A percentile compares a stretch with the other conserved stretches of the same genome.
Evolutionary conservation across 2,888 invertebrate species (phyloP).

Genomic region (Melanostoma mellinum): DNA sequence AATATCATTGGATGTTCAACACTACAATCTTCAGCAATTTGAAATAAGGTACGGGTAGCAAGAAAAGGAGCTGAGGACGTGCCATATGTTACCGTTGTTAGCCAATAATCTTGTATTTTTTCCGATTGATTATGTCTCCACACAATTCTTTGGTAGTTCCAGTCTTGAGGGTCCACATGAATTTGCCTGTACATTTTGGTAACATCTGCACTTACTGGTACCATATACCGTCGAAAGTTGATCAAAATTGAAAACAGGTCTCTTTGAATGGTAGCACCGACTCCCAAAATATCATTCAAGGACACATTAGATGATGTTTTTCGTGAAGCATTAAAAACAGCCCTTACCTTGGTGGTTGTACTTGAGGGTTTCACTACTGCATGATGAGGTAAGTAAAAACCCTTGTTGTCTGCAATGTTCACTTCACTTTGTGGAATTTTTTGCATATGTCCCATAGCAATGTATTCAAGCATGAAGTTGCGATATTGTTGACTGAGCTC

Average conservation of each 20-base stretch:
- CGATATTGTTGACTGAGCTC: conserved; percentile 11
- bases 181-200: conserved; percentile 17
- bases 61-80: conserved; percentile 30
- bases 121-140: conserved; percentile 4
- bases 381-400: conserved; percentile 38
- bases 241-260: background rate
- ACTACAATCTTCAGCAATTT: conserved; percentile 9
- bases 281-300: conserved; percentile 13
- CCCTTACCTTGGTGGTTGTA: conserved; percentile 8
- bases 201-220: background rate
- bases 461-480: conserved; percentile 22
- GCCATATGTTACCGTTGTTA: conserved; percentile 16
- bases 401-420: background rate
- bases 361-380: conserved; percentile 17
- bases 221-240: background rate
- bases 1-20: background rate
- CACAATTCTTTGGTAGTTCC: conserved; percentile 12
- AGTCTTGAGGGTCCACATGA: background rate
- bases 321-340: conserved; percentile 6
- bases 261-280: conserved; percentile 18
- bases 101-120: conserved; percentile 1
- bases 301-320: conserved; percentile 11
- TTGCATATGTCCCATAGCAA: conserved; percentile 18
- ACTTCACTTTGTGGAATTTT: conserved; percentile 1
- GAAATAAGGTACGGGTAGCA: conserved; percentile 15